These are phyloP conservation scores for Apis florea DNA, from an alignment of 1,140 invertebrate genomes.

Conservation along the genomic window DNA sequence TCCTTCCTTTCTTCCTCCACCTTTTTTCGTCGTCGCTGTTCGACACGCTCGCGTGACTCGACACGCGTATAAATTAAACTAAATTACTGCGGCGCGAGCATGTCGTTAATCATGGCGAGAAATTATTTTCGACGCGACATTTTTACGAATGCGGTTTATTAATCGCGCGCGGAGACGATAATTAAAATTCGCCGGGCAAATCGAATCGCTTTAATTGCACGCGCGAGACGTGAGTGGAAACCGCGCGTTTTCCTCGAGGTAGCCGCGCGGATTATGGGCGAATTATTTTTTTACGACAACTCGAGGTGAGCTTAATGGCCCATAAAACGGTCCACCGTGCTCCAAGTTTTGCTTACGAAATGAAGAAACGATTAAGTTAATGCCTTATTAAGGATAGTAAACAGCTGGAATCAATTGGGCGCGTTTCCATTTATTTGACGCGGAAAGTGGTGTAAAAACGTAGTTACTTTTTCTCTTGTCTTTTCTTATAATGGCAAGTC, in stretches of 20 bases:
- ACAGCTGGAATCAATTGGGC: accelerated
- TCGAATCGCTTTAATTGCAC: background rate
- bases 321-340: background rate
- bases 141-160: background rate
- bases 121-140: background rate
- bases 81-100: background rate
- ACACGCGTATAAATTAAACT: background rate
- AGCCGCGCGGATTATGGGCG: no score
- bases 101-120: background rate
- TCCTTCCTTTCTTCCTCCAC: background rate
- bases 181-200: background rate
- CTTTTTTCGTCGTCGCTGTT: no score
- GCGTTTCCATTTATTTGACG: background rate
- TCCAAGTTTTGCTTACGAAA: background rate
- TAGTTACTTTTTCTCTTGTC: background rate
- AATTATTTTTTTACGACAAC: background rate
- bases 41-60: background rate
- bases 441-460: background rate
- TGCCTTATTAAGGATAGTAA: background rate
- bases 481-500: background rate
- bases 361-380: background rate
- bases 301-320: background rate
- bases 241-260: background rate
- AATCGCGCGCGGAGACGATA: background rate
- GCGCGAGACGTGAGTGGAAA: background rate